Evolutionary conservation across 2,797 vertebrate species (phyloP).

Genomic region (Semaprochilodus insignis): DNA sequence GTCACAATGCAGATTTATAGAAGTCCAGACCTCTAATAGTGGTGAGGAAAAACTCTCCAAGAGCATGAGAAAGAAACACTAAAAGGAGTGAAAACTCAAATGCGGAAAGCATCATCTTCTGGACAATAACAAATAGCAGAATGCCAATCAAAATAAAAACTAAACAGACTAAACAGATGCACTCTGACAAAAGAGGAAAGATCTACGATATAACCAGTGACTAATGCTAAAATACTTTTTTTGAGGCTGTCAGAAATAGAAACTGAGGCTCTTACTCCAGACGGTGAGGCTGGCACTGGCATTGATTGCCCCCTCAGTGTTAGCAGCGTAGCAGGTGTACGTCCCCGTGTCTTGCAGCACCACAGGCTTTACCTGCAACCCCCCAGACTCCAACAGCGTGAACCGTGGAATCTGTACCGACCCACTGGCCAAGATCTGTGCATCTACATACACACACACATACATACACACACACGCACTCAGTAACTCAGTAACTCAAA

Average conservation of each 20-base stretch:
- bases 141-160: not conserved
- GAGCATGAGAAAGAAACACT: not conserved
- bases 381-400: slow-evolving; percentile 88
- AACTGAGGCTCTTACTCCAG: slow-evolving; percentile 85
- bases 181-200: not conserved
- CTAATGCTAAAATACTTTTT: not conserved
- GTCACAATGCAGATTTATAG: no score
- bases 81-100: not conserved
- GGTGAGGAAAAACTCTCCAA: not conserved
- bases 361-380: slow-evolving; percentile 86
- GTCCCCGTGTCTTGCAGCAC: slow-evolving; percentile 87
- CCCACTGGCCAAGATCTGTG: slow-evolving; percentile 88
- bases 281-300: slow-evolving; percentile 85
- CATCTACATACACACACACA: slow-evolving; percentile 73
- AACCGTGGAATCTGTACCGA: slow-evolving; percentile 88
- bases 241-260: not conserved
- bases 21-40: not conserved
- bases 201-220: not conserved
- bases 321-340: slow-evolving; percentile 88
- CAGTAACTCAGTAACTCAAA: slow-evolving; percentile 32
- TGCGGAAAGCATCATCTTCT: not conserved
- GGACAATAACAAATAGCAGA: not conserved
- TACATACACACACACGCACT: slow-evolving; percentile 21
- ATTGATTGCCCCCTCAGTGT: slow-evolving; percentile 84
- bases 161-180: not conserved